Conservation (phyloP, 2,797 vertebrate genomes). For the Gambelia wislizenii region DNA sequence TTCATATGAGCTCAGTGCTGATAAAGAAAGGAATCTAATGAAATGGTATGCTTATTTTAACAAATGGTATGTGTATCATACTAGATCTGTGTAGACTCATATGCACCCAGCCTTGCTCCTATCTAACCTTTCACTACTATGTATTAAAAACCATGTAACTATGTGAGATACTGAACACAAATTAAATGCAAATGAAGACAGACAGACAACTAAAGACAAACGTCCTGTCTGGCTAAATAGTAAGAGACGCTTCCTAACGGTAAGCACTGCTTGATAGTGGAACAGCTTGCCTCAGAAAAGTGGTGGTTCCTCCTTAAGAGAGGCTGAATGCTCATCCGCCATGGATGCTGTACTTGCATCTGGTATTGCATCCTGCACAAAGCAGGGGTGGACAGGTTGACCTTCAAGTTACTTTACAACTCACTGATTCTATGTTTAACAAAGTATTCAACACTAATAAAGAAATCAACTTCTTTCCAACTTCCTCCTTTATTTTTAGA, state of each 20-base stretch:
- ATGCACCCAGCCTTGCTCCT: neutral
- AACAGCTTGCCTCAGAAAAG: neutral
- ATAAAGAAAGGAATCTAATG: neutral
- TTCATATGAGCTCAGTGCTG: neutral
- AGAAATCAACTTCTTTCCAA: neutral
- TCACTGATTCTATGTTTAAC: neutral
- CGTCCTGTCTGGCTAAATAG: no score
- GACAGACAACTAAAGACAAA: no score
- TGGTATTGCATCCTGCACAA: neutral
- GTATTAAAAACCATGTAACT: slow-evolving; percentile 16
- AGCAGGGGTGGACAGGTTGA: neutral
- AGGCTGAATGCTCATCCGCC: neutral
- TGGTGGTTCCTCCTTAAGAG: neutral
- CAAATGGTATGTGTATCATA: neutral
- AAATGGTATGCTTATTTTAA: no score
- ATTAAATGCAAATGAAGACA: no score
- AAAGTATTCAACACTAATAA: neutral
- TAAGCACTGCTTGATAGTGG: no score
- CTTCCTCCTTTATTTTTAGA: neutral
- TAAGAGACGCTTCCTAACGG: no score
- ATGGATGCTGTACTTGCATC: neutral
- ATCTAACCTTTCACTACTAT: slow-evolving; percentile 19
- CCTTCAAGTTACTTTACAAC: neutral
- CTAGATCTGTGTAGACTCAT: neutral
- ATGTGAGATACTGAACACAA: no score